Evolutionary conservation across 2,888 invertebrate genomes (phyloP).

Genomic region (Plemyria rubiginata): DNA sequence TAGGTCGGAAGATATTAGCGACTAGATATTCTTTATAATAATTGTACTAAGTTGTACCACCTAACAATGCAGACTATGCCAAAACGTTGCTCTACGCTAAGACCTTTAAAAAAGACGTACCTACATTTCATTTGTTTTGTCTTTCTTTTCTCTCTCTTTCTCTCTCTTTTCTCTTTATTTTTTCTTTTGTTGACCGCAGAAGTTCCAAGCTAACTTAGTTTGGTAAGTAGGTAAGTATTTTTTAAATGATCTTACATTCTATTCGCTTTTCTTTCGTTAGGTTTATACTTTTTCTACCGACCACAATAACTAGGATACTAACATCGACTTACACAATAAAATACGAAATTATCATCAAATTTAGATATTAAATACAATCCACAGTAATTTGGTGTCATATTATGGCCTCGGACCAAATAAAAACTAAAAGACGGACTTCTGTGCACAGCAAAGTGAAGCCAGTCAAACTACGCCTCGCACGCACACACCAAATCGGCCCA

Average conservation of each 20-base stretch:
- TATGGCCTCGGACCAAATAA: too few species aligned
- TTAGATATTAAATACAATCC: conserved; percentile 40
- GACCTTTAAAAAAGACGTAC: conserved; percentile 46
- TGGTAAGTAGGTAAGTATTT: neutral
- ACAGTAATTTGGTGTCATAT: too few species aligned
- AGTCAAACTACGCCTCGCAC: too few species aligned
- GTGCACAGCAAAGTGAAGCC: too few species aligned
- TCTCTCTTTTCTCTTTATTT: neutral
- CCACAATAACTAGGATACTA: conserved; percentile 75
- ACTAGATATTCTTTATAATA: conserved; percentile 66
- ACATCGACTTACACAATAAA: conserved; percentile 69
- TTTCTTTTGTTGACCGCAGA: neutral
- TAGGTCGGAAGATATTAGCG: conserved; percentile 84
- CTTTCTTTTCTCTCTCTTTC: neutral
- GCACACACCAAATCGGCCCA: too few species aligned
- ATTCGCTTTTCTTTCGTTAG: conserved; percentile 41
- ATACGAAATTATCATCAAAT: conserved; percentile 46
- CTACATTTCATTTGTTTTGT: neutral
- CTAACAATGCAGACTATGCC: conserved; percentile 64
- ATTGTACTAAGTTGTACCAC: conserved; percentile 62
- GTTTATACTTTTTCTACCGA: conserved; percentile 69
- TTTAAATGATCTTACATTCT: conserved; percentile 39
- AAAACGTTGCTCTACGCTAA: conserved; percentile 48
- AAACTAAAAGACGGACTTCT: too few species aligned
- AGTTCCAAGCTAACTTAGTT: neutral